These are phyloP conservation scores for Pristionchus pacificus DNA, from an alignment of 1,140 invertebrate species.

Conservation along the genomic window DNA sequence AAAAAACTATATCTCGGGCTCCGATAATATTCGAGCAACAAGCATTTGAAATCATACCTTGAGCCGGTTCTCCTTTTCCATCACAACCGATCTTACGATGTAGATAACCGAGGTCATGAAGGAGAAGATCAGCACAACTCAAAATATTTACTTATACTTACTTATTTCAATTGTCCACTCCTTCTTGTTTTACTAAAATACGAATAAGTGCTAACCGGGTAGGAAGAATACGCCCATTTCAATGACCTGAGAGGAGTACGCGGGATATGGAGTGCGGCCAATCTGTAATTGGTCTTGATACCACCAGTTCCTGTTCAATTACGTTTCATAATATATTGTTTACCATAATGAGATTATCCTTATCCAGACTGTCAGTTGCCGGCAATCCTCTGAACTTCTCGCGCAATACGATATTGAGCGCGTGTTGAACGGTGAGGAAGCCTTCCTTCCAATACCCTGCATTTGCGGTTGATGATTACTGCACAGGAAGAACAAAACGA, in stretches of 20 bases:
- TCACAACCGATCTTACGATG: constrained; percentile 43
- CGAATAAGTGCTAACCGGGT: constrained; percentile 12
- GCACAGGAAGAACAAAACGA: no score
- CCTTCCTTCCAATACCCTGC: constrained; percentile 49
- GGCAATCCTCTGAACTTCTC: constrained; percentile 1
- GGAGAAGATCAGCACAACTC: constrained; percentile 43
- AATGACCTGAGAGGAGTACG: constrained; percentile 42
- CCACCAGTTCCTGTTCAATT: no score
- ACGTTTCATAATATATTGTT: background rate
- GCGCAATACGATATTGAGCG: constrained; percentile 35
- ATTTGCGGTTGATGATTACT: no score
- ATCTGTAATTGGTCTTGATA: no score
- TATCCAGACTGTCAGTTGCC: background rate
- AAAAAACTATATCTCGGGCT: no score
- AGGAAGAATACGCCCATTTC: constrained; percentile 46
- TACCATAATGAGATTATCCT: background rate
- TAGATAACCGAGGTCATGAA: constrained; percentile 52
- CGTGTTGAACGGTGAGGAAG: constrained; percentile 44
- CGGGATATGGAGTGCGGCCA: constrained; percentile 43
- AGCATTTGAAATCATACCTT: constrained; percentile 12
- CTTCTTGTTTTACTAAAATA: background rate
- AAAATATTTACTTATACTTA: background rate
- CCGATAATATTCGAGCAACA: no score
- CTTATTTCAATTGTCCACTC: background rate
- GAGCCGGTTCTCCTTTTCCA: constrained; percentile 47